Conservation (phyloP, 2,797 vertebrate genomes). For the Tapirus indicus region DNA sequence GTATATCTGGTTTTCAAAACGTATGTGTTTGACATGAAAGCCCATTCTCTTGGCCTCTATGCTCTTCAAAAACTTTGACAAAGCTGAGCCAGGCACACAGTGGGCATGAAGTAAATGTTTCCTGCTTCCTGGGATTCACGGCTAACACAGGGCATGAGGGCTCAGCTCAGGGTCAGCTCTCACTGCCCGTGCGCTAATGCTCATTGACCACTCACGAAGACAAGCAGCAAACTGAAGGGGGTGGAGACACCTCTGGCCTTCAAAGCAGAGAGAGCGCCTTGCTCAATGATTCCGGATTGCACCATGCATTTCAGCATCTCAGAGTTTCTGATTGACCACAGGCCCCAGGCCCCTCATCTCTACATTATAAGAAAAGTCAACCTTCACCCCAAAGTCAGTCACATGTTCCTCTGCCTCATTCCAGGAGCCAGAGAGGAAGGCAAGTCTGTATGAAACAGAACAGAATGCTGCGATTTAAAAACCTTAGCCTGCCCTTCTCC, state of each 20-base stretch:
- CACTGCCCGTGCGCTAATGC: constrained; percentile 80
- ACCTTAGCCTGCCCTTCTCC: neutral
- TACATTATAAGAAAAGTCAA: neutral
- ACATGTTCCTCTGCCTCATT: neutral
- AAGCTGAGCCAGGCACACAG: neutral
- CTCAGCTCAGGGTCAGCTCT: constrained; percentile 52
- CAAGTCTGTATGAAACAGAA: neutral
- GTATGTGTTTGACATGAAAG: neutral
- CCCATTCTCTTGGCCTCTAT: neutral
- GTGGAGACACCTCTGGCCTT: constrained; percentile 73
- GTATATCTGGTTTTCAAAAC: neutral
- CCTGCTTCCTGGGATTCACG: neutral
- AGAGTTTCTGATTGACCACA: neutral
- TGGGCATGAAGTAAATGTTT: neutral
- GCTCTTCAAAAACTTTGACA: neutral
- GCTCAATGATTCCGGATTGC: constrained; percentile 57
- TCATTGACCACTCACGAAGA: constrained; percentile 81
- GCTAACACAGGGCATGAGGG: fast-evolving
- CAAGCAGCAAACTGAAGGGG: constrained; percentile 68
- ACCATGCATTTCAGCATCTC: constrained; percentile 2
- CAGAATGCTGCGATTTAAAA: constrained; percentile 13
- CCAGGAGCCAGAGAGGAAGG: neutral
- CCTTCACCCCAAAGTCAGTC: neutral
- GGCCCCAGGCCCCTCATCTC: neutral
- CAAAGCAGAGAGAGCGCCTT: constrained; percentile 72